Evolutionary conservation across 2,888 invertebrate species (phyloP), one percentile per base, ranked within the genome.

Genomic region (Mystacides longicornis): DNA sequence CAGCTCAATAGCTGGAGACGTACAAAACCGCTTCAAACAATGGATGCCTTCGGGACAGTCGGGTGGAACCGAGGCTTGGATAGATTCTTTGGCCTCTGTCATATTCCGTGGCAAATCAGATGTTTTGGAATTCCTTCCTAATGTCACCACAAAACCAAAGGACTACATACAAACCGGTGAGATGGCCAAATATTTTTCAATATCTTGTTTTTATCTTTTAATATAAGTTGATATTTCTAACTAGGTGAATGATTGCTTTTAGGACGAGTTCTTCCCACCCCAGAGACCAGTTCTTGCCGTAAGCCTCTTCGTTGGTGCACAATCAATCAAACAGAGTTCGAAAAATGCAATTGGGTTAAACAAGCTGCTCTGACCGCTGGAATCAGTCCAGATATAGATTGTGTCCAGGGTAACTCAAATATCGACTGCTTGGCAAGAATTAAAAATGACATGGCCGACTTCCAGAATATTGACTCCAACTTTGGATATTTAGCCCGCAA

Each of bases 281-380:
- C 70, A 1, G 70, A 69, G 4, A 60, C 70, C 0, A 66, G 68
- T 0, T 22, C 67, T 3, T 76, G 75, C 59, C 61, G 74, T 0
- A 68, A 72, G 0, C 63, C 72, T 0, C 69, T 80, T 0, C 77
- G 77, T 54, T 85, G 85, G 85, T 86, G 86, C 66, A 82, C 83
- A 0, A 65, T 72, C 3, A 77, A 75, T 2, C 57, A 67, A 0
- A 61, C 64, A 0, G 86, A 86, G 64, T 73, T 74, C 9, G 64
- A 66, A 48, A 86, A 86, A 67, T 86, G 86, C 64, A 62, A 66
- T 18, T 83, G 84, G 82, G 65, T 83, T 1, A 69, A 78, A 0
- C 68, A 71, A 18, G 79, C 81, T 1, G 77, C 81, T 0, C 66
- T 78, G 59, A 71, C 72, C 19, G 70, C 80, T 16, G 86, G 84